Percentiles rank a stretch among this genome's conserved stretches.
These are phyloP conservation scores for Siniperca undulata DNA, from an alignment of 2,797 vertebrate genomes.

Conservation along the genomic window DNA sequence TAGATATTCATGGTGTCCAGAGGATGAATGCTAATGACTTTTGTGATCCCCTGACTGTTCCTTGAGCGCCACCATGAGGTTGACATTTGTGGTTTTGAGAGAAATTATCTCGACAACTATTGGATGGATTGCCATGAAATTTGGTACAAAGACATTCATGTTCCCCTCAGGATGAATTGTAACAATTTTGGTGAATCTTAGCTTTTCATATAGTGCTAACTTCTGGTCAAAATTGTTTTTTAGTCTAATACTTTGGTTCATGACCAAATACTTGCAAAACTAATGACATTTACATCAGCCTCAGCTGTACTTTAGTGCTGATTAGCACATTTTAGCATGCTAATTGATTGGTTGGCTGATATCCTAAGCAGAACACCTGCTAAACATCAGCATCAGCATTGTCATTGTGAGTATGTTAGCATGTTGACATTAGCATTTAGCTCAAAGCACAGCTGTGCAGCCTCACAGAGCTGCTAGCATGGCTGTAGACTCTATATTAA, in stretches of 20 bases:
- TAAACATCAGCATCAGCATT: not conserved
- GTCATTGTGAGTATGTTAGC: not conserved
- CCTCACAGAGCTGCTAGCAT: constrained; percentile 17
- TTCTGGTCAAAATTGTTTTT: not conserved
- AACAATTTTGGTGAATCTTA: not conserved
- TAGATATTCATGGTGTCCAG: not conserved
- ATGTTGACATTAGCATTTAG: not conserved
- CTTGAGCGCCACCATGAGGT: not conserved
- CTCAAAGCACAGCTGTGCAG: constrained; percentile 1
- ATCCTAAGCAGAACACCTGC: not conserved
- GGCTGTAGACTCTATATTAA: not conserved
- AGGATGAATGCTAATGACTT: too few species aligned
- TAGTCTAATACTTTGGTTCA: not conserved
- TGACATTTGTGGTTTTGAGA: not conserved
- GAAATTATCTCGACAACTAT: not conserved
- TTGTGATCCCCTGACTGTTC: not conserved
- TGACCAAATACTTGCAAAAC: not conserved
- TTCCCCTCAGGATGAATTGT: not conserved
- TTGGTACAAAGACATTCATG: not conserved
- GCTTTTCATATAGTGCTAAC: not conserved
- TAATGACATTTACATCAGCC: not conserved
- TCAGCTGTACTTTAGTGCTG: not conserved
- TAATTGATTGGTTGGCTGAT: not conserved
- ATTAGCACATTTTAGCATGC: not conserved
- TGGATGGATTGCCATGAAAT: not conserved